These are phyloP conservation scores for Epizoanthus rinbou DNA, from an alignment of 92 coral and sea anemone species.

Conservation along the genomic window DNA sequence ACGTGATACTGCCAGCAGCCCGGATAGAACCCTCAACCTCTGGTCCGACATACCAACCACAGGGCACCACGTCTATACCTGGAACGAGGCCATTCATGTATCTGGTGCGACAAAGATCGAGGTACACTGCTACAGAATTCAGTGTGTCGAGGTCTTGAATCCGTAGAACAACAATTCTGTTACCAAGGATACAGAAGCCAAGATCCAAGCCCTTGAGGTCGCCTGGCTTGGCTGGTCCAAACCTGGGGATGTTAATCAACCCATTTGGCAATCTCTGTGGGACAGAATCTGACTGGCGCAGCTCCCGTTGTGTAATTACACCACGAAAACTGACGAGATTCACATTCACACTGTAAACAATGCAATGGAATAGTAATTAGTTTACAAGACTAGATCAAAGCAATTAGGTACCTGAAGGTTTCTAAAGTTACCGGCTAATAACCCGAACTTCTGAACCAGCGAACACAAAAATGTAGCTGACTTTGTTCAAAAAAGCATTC, in stretches of 20 bases:
- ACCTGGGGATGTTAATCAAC: slow-evolving; percentile 61
- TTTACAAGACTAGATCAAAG: neutral
- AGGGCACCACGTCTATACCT: slow-evolving; percentile 46
- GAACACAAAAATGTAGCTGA: too few relatives aligned
- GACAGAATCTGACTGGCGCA: slow-evolving; percentile 76
- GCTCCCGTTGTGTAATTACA: slow-evolving; percentile 70
- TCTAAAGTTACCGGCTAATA: too few relatives aligned
- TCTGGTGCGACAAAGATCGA: slow-evolving; percentile 70
- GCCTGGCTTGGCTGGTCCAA: slow-evolving; percentile 61
- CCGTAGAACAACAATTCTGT: slow-evolving; percentile 68
- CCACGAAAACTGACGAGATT: slow-evolving; percentile 78
- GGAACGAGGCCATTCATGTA: slow-evolving; percentile 81
- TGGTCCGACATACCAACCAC: too few relatives aligned
- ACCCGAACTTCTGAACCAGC: too few relatives aligned
- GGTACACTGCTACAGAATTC: slow-evolving; percentile 77
- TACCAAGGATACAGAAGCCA: slow-evolving; percentile 71
- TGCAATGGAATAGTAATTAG: neutral
- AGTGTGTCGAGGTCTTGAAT: slow-evolving; percentile 75
- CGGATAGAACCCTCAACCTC: too few relatives aligned
- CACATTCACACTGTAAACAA: slow-evolving; percentile 15
- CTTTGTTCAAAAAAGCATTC: too few relatives aligned
- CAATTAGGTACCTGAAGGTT: neutral
- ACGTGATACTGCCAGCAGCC: too few relatives aligned
- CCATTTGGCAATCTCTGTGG: slow-evolving; percentile 67
- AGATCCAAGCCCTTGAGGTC: slow-evolving; percentile 62